Conservation (phyloP, 2,888 invertebrate genomes). For the Drosophila neotestacea region DNA sequence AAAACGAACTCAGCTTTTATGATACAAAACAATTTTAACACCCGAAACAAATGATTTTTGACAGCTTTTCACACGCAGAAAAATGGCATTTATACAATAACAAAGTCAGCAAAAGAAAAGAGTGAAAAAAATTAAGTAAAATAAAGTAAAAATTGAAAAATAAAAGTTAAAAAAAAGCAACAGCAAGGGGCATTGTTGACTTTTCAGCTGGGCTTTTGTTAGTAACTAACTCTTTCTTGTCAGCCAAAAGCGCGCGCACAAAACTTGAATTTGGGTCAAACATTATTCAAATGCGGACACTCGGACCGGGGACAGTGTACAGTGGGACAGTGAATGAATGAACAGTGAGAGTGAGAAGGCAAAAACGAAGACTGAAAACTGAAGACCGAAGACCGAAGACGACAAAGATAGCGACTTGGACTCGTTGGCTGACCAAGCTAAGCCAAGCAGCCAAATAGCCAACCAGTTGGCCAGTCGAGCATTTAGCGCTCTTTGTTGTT, state of each 20-base stretch:
- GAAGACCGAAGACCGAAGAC: conserved; percentile 18
- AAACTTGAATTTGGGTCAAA: conserved; percentile 75
- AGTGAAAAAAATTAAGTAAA: conserved; percentile 31
- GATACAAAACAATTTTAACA: conserved; percentile 42
- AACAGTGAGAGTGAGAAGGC: conserved; percentile 71
- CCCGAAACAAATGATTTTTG: conserved; percentile 58
- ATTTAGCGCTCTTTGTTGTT: conserved; percentile 60
- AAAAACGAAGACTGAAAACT: conserved; percentile 35
- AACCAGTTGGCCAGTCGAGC: conserved; percentile 70
- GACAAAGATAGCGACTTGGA: conserved; percentile 40
- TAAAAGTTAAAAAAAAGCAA: conserved; percentile 33
- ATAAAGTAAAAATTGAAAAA: conserved; percentile 35
- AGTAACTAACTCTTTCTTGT: conserved; percentile 73
- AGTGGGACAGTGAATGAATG: conserved; percentile 62
- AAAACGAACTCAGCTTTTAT: conserved; percentile 33
- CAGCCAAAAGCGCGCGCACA: conserved; percentile 64
- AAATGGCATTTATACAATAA: conserved; percentile 59
- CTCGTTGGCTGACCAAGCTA: conserved; percentile 67
- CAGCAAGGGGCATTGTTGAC: conserved; percentile 62
- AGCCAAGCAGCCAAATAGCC: conserved; percentile 49
- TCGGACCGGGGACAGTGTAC: conserved; percentile 6
- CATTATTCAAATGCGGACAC: conserved; percentile 72
- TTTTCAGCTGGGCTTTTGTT: conserved; percentile 73
- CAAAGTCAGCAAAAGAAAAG: conserved; percentile 24
- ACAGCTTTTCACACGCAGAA: conserved; percentile 74